Percentiles rank a stretch among this genome's conserved stretches.
phyloP scores from a whole-genome alignment of 2,888 invertebrate genomes.

The Calliopum simillimum region DNA sequence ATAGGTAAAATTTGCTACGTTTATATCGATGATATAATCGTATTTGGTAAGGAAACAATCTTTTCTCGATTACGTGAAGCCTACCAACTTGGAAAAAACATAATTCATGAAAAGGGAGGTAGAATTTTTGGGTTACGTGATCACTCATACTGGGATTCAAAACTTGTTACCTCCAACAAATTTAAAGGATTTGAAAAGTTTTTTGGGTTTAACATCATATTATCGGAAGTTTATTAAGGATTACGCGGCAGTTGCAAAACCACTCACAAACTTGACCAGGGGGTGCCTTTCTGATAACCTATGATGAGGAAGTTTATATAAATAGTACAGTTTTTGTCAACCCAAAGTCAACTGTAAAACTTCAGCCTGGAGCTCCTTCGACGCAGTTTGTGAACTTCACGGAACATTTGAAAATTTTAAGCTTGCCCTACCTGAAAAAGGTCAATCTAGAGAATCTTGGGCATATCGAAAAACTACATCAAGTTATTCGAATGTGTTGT shows the following conservation, averaged over 20 bases:
- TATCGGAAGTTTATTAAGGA: conserved; percentile 43
- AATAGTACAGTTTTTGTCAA: no score
- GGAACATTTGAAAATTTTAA: no score
- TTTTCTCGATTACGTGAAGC: conserved; percentile 25
- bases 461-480: no score
- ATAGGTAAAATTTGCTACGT: conserved; percentile 45
- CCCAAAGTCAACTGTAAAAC: no score
- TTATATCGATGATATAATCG: conserved; percentile 48
- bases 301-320: no score
- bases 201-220: conserved; percentile 34
- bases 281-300: conserved; percentile 36
- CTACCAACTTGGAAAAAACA: conserved; percentile 32
- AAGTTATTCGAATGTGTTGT: no score
- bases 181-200: conserved; percentile 40
- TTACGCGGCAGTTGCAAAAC: conserved; percentile 40
- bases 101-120: conserved; percentile 27
- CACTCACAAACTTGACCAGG: conserved; percentile 42
- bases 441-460: no score
- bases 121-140: conserved; percentile 37
- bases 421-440: no score
- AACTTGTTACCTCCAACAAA: conserved; percentile 34
- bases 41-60: conserved; percentile 33
- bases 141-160: conserved; percentile 33
- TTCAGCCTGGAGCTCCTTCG: no score
- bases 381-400: no score